Evolutionary conservation across 2,888 invertebrate genomes (phyloP).

Genomic region (Leucoptera coffeella): DNA sequence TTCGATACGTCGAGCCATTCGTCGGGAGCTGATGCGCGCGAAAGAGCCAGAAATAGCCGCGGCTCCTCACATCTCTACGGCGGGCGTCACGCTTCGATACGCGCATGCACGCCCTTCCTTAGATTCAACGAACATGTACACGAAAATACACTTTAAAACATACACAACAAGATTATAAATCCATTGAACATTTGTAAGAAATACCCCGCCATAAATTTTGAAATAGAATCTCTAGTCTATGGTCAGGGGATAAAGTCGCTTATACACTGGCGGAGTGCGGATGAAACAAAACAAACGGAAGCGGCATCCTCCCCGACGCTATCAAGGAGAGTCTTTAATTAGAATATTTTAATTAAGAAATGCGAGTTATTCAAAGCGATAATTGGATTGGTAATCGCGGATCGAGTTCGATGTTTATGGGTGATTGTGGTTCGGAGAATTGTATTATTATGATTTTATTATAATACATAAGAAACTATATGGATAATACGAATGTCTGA

Average conservation of each 20-base stretch:
- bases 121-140: too few species aligned
- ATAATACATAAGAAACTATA: too few species aligned
- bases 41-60: constrained; percentile 3
- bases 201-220: not conserved
- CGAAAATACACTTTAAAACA: too few species aligned
- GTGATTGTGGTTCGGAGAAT: too few species aligned
- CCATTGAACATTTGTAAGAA: too few species aligned
- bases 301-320: constrained; percentile 12
- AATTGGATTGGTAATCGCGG: constrained; percentile 30
- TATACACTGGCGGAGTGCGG: constrained; percentile 8
- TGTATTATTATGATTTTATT: too few species aligned
- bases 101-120: too few species aligned
- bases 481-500: too few species aligned
- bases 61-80: constrained; percentile 39
- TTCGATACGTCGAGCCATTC: not conserved
- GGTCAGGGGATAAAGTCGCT: constrained; percentile 2
- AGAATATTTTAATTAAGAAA: constrained; percentile 27
- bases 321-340: constrained; percentile 10
- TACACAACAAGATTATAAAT: too few species aligned
- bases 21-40: not conserved
- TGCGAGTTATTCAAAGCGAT: constrained; percentile 24
- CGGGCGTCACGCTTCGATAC: constrained; percentile 43
- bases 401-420: not conserved
- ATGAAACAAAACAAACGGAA: constrained; percentile 30
- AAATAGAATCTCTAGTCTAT: constrained; percentile 9